Evolutionary conservation across 2,113 vertebrate genomes (phyloP), one percentile per base, ranked within the genome.

Genomic region (Pimephales promelas): DNA sequence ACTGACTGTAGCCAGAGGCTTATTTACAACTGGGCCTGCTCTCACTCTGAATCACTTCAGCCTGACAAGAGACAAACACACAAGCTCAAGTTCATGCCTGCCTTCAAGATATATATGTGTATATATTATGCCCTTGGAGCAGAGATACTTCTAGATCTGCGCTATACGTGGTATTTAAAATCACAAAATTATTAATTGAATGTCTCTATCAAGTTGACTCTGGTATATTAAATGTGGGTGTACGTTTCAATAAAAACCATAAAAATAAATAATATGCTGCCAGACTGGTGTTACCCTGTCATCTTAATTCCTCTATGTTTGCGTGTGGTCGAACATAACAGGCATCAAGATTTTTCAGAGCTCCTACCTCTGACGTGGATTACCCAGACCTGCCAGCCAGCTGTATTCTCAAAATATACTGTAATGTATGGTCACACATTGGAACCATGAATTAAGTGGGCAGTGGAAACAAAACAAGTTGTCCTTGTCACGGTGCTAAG

Each of bases 1-100:
- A 16, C 45, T 64, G 66, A 66, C 83, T 79, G 74, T 86, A 87
- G 88, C 89, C 88, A 45, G 62, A 89, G 87, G 89, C 87, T 79
- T 43, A 87, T 88, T 86, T 81, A 88, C 78, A 83, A 85, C 79
- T 78, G 52, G 76, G 87, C 79, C 81, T 54, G 72, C 87, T 85
- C 85, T 86, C 88, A 76, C 87, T 86, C 85, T 86, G 64, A 9
- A 88, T 89, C 54, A 83, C 62, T 79, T 83, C 82, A 85, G 86
- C 84, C 80, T 87, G 83, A 89, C 84, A 91, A 87, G 75, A 88
- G 86, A 86, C 86, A 86, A 54, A 22, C 78, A 82, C 79, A 86
- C 90, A 87, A 85, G 89, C 81, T 80, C 84, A 87, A 81, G 86
- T 81, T 87, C 49, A 71, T 85, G 88, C 92, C 83, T 90, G 93